Percentiles rank a stretch among this genome's conserved stretches.
Conservation (phyloP, 2,888 invertebrate species). For the Chymomyza caudatula region DNA sequence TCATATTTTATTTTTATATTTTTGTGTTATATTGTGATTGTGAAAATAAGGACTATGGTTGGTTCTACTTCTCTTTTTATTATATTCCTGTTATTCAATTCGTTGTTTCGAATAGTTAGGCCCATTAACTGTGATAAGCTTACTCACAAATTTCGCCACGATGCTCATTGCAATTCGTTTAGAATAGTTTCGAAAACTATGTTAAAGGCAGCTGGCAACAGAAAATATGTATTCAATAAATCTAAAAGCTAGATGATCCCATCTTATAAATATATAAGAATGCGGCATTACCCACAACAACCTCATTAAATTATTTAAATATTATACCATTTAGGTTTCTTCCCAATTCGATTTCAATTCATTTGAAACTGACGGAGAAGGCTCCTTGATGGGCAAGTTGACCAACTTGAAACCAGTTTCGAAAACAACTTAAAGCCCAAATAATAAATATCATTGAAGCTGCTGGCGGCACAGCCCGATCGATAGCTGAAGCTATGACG, state of each 20-base stretch:
- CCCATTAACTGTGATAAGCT: too few relatives aligned
- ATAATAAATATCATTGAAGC: constrained; percentile 26
- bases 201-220: not conserved
- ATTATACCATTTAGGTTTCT: constrained; percentile 55
- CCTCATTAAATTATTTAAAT: constrained; percentile 34
- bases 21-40: too few relatives aligned
- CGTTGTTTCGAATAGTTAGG: too few relatives aligned
- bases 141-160: too few relatives aligned
- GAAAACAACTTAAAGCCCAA: constrained; percentile 38
- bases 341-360: not conserved
- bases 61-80: too few relatives aligned
- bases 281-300: constrained; percentile 2
- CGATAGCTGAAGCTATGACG: not conserved
- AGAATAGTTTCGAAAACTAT: too few relatives aligned
- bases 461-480: not conserved
- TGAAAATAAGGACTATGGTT: too few relatives aligned
- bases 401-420: constrained; percentile 61
- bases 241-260: not conserved
- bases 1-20: too few relatives aligned
- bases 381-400: constrained; percentile 66
- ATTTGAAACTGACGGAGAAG: constrained; percentile 28
- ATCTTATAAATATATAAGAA: not conserved
- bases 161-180: too few relatives aligned
- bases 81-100: too few relatives aligned
- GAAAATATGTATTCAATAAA: not conserved